Conservation (phyloP, 2,113 vertebrate species). For the Propithecus coquereli region DNA sequence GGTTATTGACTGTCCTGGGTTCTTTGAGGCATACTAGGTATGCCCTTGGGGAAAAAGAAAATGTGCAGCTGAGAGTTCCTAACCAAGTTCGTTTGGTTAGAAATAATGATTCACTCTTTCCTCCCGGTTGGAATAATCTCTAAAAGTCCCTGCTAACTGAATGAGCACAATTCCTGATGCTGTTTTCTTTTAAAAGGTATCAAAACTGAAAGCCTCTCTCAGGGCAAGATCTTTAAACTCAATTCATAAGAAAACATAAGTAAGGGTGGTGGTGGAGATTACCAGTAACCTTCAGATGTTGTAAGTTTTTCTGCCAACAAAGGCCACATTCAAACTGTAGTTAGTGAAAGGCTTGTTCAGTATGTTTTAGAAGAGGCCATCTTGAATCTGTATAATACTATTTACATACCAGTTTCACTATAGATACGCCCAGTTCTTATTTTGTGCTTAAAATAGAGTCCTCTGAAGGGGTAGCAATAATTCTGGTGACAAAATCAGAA, state of each 20-base stretch:
- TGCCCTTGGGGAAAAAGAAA: background rate
- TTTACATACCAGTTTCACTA: background rate
- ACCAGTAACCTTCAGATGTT: background rate
- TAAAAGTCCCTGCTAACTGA: slow-evolving; percentile 56
- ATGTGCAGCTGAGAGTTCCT: slow-evolving; percentile 60
- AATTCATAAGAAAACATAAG: slow-evolving; percentile 23
- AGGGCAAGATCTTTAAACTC: slow-evolving; percentile 46
- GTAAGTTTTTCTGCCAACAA: background rate
- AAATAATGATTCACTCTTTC: slow-evolving; percentile 46
- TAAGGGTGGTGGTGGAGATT: slow-evolving; percentile 1
- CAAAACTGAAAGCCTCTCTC: slow-evolving; percentile 54
- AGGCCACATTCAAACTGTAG: background rate
- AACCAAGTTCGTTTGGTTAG: slow-evolving; percentile 51
- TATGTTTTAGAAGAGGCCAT: background rate
- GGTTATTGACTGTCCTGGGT: slow-evolving; percentile 65
- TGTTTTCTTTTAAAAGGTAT: slow-evolving; percentile 50
- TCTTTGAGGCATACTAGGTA: slow-evolving; percentile 51
- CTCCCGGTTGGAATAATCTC: slow-evolving; percentile 51
- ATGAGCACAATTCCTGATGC: slow-evolving; percentile 34
- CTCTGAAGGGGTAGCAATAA: background rate
- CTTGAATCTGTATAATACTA: slow-evolving; percentile 24
- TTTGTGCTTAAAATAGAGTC: slow-evolving; percentile 2
- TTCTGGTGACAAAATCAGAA: slow-evolving; percentile 53
- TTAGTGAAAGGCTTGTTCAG: slow-evolving; percentile 17
- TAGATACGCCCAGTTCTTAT: background rate